Conservation (phyloP, 2,113 vertebrate species). For the Ibidorhyncha struthersii region DNA sequence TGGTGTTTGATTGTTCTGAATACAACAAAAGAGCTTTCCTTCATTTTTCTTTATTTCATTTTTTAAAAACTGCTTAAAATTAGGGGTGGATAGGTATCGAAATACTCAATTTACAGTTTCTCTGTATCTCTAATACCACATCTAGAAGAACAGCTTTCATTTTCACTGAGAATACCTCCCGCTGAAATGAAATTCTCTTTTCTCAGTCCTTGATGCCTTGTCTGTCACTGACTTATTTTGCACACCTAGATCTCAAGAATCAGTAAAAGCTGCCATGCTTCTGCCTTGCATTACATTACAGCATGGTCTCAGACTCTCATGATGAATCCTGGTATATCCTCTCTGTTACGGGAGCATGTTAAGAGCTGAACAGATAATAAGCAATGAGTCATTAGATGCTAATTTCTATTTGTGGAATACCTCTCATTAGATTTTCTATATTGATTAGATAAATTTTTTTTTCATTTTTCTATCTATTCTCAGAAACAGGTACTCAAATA, state of each 20-base stretch:
- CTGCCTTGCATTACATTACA: background rate
- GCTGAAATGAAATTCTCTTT: conserved; percentile 52
- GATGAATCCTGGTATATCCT: background rate
- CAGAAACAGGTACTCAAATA: background rate
- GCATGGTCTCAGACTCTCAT: background rate
- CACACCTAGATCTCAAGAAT: conserved; percentile 6
- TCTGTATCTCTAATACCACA: background rate
- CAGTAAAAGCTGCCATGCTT: background rate
- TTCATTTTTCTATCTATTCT: fast-evolving
- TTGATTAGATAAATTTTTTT: background rate
- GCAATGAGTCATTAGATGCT: background rate
- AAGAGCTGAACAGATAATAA: background rate
- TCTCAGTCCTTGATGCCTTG: conserved; percentile 13
- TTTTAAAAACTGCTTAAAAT: conserved; percentile 4
- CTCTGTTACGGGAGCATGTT: background rate
- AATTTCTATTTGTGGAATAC: background rate
- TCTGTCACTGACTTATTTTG: conserved; percentile 34
- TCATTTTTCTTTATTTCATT: conserved; percentile 7
- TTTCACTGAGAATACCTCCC: conserved; percentile 32
- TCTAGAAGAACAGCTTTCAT: conserved; percentile 32
- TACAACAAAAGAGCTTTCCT: background rate
- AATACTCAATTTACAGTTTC: conserved; percentile 55
- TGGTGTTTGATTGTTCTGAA: conserved; percentile 8
- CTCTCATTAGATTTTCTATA: background rate
- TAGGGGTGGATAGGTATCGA: background rate